phyloP scores from a whole-genome alignment of 2,113 vertebrate genomes.

The Rhombomys opimus region DNA sequence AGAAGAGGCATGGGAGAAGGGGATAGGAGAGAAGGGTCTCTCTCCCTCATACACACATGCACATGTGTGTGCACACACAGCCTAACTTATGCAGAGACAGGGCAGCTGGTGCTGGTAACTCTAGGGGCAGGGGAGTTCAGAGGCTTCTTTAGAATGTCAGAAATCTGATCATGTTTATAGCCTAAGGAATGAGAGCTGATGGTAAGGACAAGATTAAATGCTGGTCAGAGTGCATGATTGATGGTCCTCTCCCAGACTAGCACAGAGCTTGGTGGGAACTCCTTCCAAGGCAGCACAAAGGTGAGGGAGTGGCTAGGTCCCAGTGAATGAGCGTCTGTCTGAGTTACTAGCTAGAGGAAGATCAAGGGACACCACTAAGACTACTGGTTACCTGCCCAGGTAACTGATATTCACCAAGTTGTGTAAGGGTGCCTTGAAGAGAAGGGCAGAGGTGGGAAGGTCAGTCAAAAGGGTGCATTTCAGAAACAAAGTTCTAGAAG shows the following conservation, averaged over 20 bases:
- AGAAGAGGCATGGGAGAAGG: not conserved
- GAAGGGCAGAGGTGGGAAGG: constrained; percentile 41
- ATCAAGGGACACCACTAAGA: not conserved
- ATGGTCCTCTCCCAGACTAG: constrained; percentile 38
- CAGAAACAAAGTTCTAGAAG: not conserved
- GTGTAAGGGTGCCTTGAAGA: not conserved
- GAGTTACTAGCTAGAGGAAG: not conserved
- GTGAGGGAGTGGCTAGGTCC: constrained; percentile 3
- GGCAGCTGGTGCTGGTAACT: not conserved
- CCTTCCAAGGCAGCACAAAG: constrained; percentile 37
- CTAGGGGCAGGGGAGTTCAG: not conserved
- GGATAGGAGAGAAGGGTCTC: not conserved
- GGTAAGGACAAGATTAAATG: constrained; percentile 73
- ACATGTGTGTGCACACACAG: not conserved
- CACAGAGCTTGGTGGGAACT: constrained; percentile 40
- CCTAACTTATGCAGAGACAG: not conserved
- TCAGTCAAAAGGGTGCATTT: not conserved
- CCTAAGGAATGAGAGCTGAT: constrained; percentile 67
- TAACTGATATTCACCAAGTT: not conserved
- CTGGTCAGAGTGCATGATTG: constrained; percentile 66
- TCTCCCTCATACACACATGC: not conserved
- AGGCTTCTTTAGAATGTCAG: constrained; percentile 64
- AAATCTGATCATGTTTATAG: constrained; percentile 73
- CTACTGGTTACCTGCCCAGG: not conserved
- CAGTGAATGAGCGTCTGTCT: not conserved